Conservation (phyloP, 2,888 invertebrate species). For the Amiota minor region DNA sequence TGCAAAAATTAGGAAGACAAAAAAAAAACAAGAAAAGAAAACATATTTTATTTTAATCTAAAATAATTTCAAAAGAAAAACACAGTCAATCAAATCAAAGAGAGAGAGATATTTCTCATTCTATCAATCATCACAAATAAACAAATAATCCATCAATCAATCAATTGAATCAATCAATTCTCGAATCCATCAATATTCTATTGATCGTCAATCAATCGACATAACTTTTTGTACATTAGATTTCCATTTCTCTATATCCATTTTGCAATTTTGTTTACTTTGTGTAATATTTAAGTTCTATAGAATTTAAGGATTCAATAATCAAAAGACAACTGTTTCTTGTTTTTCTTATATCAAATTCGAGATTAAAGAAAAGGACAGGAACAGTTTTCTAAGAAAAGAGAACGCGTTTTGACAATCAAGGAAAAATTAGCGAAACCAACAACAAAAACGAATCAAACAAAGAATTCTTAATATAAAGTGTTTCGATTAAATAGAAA, state of each 20-base stretch:
- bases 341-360: background rate
- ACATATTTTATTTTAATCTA: too few species aligned
- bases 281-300: background rate
- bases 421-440: constrained; percentile 70
- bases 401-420: constrained; percentile 75
- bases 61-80: too few species aligned
- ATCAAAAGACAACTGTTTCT: too few species aligned
- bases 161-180: too few species aligned
- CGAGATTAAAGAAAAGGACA: background rate
- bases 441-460: constrained; percentile 32
- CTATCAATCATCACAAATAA: constrained; percentile 3
- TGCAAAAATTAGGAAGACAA: too few species aligned
- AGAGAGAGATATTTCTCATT: too few species aligned
- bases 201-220: background rate
- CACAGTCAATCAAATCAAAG: too few species aligned
- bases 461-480: background rate
- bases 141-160: constrained; percentile 5
- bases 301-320: background rate
- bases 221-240: background rate
- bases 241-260: too few species aligned
- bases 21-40: too few species aligned
- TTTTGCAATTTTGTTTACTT: background rate
- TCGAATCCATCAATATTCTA: too few species aligned
- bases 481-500: constrained; percentile 33
- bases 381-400: constrained; percentile 58